Conservation (phyloP, 2,797 vertebrate species). For the Periparus ater region DNA sequence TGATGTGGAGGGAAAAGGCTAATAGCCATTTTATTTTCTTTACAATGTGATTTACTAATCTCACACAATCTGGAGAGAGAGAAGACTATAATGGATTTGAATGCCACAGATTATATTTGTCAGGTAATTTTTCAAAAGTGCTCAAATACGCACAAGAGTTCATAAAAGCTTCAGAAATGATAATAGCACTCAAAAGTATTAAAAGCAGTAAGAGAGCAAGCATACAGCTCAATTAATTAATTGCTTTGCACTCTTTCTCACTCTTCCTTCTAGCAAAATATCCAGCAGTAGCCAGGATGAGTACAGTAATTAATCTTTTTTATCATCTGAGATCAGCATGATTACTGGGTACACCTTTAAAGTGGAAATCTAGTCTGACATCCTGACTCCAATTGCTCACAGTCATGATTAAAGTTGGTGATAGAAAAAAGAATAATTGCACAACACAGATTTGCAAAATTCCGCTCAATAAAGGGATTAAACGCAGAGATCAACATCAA, state of each 20-base stretch:
- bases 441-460: neutral
- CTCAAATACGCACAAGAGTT: neutral
- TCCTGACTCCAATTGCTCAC: neutral
- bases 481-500: neutral
- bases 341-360: neutral
- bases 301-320: conserved; percentile 32
- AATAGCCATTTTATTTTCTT: neutral
- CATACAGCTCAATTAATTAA: neutral
- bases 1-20: neutral
- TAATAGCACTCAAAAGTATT: neutral
- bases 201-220: neutral
- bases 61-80: neutral
- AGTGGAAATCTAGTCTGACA: conserved; percentile 9
- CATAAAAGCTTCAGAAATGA: conserved; percentile 10
- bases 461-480: neutral
- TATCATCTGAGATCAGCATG: neutral
- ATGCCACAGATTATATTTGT: neutral
- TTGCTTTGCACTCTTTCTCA: neutral
- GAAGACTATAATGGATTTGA: neutral
- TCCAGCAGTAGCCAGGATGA: neutral
- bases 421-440: neutral
- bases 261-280: neutral
- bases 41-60: neutral
- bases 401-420: neutral
- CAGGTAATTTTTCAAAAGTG: neutral